These are phyloP conservation scores for Sclerurus mexicanus DNA, from an alignment of 2,113 vertebrate species.

Conservation along the genomic window DNA sequence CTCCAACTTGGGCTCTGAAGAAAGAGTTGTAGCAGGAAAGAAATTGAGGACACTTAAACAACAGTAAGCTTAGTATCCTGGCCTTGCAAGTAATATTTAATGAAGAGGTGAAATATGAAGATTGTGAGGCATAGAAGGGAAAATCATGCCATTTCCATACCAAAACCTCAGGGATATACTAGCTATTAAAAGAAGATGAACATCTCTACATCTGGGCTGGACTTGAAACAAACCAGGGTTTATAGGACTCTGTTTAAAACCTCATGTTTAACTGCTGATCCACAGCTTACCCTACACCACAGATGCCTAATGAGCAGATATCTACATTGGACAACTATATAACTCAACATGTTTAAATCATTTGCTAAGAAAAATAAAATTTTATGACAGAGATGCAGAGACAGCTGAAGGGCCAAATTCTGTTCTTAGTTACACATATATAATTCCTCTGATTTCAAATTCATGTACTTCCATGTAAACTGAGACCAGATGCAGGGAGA, in stretches of 20 bases:
- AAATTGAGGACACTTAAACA: neutral
- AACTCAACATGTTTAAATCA: constrained; percentile 19
- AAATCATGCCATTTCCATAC: constrained; percentile 23
- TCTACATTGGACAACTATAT: neutral
- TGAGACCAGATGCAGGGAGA: neutral
- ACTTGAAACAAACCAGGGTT: constrained; percentile 8
- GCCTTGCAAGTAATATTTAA: constrained; percentile 9
- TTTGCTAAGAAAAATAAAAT: constrained; percentile 39
- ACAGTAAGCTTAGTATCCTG: neutral
- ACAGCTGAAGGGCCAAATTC: constrained; percentile 4
- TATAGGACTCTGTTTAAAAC: constrained; percentile 33
- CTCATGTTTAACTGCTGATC: constrained; percentile 9
- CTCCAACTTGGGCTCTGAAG: neutral
- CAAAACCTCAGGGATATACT: neutral
- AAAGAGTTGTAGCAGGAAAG: neutral
- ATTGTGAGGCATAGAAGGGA: neutral
- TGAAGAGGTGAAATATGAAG: neutral
- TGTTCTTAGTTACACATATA: neutral
- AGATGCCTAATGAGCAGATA: constrained; percentile 30
- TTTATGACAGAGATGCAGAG: constrained; percentile 15
- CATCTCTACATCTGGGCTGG: constrained; percentile 6
- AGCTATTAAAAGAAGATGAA: constrained; percentile 30
- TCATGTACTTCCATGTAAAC: neutral
- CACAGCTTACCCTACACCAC: neutral
- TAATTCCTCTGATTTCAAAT: constrained; percentile 35